phyloP scores from a whole-genome alignment of 2,888 invertebrate species.

The Stomorhina lunata region DNA sequence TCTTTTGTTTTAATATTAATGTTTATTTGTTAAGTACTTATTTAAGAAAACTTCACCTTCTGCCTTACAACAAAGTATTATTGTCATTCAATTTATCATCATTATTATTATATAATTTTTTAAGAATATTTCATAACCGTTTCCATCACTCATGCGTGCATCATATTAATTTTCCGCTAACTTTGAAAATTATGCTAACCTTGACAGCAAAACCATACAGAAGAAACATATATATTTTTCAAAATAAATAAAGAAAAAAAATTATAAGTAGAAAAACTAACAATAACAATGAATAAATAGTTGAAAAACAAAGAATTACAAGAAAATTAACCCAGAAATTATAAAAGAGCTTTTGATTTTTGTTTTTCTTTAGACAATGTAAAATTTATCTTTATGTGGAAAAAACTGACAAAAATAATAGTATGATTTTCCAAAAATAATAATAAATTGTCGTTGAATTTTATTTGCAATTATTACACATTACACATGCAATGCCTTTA shows the following conservation, averaged over 20 bases:
- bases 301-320: conserved; percentile 43
- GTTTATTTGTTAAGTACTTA: neutral
- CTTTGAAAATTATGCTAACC: conserved; percentile 76
- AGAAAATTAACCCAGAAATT: conserved; percentile 69
- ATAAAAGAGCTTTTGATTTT: conserved; percentile 24
- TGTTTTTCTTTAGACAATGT: neutral
- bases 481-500: conserved; percentile 63
- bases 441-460: conserved; percentile 44
- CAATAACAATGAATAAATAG: conserved; percentile 60
- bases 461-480: conserved; percentile 50
- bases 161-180: conserved; percentile 70
- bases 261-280: conserved; percentile 19
- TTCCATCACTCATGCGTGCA: conserved; percentile 69
- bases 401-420: conserved; percentile 19
- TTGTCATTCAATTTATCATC: conserved; percentile 8
- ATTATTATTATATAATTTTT: neutral
- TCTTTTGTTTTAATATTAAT: conserved; percentile 52
- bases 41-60: neutral
- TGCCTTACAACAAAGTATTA: neutral
- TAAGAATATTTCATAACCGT: conserved; percentile 60
- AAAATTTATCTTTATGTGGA: conserved; percentile 5
- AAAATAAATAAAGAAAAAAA: conserved; percentile 12
- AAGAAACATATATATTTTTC: conserved; percentile 10
- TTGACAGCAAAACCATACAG: conserved; percentile 74
- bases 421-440: neutral